Evolutionary conservation across 37 sponge, comb jelly and placozoan species (phyloP).

Genomic region (Oscarella lobularis): DNA sequence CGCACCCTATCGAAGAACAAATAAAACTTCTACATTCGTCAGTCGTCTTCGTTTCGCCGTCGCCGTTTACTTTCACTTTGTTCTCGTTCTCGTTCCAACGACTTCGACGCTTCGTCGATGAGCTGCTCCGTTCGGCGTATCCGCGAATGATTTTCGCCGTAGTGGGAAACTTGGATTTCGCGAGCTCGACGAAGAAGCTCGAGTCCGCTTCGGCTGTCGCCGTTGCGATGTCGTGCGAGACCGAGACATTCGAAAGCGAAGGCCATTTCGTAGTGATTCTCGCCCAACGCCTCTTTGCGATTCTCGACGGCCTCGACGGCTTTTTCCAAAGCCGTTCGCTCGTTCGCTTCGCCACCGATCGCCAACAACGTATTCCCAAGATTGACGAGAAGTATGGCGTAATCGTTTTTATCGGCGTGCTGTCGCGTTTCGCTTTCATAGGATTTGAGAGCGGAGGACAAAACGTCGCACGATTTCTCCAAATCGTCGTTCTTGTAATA

Average conservation of each 20-base stretch:
- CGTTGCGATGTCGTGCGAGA: not conserved
- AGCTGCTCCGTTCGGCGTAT: too few species aligned
- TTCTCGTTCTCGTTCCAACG: too few species aligned
- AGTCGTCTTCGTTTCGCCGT: too few species aligned
- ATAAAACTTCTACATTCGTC: too few species aligned
- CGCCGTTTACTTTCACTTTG: too few species aligned
- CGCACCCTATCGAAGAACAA: conserved; percentile 67
- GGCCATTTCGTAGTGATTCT: not conserved
- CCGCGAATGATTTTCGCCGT: too few species aligned
- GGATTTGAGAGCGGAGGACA: not conserved
- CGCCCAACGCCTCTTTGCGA: not conserved
- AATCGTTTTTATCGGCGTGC: not conserved
- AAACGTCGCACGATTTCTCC: not conserved
- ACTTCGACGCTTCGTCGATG: too few species aligned
- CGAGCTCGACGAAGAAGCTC: too few species aligned
- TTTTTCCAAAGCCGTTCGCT: not conserved
- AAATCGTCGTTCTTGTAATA: not conserved
- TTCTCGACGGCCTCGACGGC: not conserved
- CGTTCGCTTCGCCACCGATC: not conserved
- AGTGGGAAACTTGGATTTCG: too few species aligned
- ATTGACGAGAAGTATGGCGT: not conserved
- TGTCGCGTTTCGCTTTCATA: not conserved
- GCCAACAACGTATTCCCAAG: not conserved
- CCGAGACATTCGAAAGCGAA: not conserved
- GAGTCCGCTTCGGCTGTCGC: not conserved